A percentile compares a stretch with the other conserved stretches of the same genome.
Evolutionary conservation across 2,113 vertebrate species (phyloP).

Genomic region (Anhinga rufa): DNA sequence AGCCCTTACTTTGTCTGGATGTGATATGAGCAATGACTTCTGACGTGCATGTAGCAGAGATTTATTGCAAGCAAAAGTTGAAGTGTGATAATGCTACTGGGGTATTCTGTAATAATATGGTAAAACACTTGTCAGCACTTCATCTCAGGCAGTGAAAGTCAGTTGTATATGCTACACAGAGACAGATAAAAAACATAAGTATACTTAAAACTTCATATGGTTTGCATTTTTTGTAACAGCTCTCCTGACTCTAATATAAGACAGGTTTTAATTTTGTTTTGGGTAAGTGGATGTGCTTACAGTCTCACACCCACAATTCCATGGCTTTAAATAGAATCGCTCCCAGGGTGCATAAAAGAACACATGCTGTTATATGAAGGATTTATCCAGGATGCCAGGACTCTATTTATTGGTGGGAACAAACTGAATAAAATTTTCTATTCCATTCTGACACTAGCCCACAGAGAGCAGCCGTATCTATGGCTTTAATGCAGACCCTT

Average conservation of each 20-base stretch:
- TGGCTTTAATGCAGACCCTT: not conserved
- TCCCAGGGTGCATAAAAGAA: conserved; percentile 51
- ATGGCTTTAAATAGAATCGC: conserved; percentile 43
- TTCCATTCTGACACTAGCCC: conserved; percentile 39
- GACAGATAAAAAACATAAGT: conserved; percentile 64
- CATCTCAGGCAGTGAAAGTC: conserved; percentile 53
- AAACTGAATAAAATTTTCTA: conserved; percentile 45
- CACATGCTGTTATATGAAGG: conserved; percentile 34
- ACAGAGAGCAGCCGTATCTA: not conserved
- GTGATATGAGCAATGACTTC: conserved; percentile 1
- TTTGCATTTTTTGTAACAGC: conserved; percentile 42
- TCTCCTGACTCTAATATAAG: conserved; percentile 47
- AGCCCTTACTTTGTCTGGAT: not conserved
- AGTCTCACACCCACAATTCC: conserved; percentile 58
- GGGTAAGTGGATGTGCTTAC: conserved; percentile 42
- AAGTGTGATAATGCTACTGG: conserved; percentile 62
- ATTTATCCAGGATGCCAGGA: conserved; percentile 44
- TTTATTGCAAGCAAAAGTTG: conserved; percentile 51
- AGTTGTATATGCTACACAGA: conserved; percentile 57
- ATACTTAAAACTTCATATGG: conserved; percentile 62
- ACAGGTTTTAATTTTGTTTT: conserved; percentile 46
- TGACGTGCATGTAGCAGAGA: conserved; percentile 26
- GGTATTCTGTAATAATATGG: conserved; percentile 63
- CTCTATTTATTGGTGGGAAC: conserved; percentile 55
- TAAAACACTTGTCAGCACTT: conserved; percentile 66